These are phyloP conservation scores for Prenolepis imparis DNA, from an alignment of 2,888 invertebrate species.

Conservation along the genomic window DNA sequence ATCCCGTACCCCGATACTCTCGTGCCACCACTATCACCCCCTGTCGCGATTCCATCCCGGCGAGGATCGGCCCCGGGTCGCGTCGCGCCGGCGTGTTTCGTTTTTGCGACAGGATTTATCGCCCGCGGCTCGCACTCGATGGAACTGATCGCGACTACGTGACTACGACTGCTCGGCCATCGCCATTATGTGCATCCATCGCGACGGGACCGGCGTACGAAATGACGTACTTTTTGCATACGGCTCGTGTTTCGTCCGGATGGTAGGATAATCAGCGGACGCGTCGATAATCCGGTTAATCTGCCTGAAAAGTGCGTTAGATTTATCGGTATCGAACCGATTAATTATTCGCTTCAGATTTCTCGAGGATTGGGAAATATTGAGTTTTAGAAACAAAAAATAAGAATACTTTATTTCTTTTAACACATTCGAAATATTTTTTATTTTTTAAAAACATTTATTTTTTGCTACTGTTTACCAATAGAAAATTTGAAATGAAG, in stretches of 20 bases:
- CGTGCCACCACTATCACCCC: conserved; percentile 21
- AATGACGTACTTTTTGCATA: conserved; percentile 30
- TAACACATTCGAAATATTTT: background rate
- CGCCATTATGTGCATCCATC: conserved; percentile 46
- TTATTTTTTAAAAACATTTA: no score
- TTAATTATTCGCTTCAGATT: background rate
- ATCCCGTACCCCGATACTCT: conserved; percentile 67
- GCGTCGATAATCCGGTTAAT: background rate
- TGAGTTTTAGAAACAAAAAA: background rate
- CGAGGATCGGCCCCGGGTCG: conserved; percentile 27
- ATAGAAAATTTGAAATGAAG: background rate
- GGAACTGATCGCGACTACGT: conserved; percentile 75
- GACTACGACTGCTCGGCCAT: conserved; percentile 46
- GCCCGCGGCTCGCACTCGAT: conserved; percentile 69
- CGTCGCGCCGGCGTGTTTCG: conserved; percentile 66
- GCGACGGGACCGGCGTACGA: conserved; percentile 45
- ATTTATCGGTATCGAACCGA: background rate
- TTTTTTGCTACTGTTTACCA: background rate
- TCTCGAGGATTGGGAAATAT: background rate
- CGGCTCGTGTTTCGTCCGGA: background rate
- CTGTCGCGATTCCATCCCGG: conserved; percentile 51
- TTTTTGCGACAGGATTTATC: conserved; percentile 79
- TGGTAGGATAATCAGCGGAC: conserved; percentile 56
- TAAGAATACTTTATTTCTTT: background rate
- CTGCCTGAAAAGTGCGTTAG: background rate